Base-by-base conservation (phyloP, 2,113 vertebrate genomes). In the Oxygymnocypris stewartii region DNA sequence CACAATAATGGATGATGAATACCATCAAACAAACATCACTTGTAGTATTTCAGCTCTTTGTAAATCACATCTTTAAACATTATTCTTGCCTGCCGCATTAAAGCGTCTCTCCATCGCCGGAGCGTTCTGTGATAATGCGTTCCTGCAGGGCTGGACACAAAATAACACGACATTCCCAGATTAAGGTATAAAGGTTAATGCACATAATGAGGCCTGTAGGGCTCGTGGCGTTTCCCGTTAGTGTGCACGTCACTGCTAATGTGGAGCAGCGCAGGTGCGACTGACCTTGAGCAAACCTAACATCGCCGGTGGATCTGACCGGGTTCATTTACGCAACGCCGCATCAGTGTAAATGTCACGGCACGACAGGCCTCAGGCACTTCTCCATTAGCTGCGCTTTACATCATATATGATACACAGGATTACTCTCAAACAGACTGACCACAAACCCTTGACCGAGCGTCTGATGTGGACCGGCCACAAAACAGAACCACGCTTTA, bases 131-230 rank as follows among this genome's bases (percentile, higher is more conserved):
- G 23, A 11, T 82, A 79, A 73, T 54, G 20, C 13, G 37, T 69
- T 65, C 69, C 87, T 91, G 54, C 51, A 83, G 85, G 85, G 84
- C 69, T 6, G 18, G n/a, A 54, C 20, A 77, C 28, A 63, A 83
- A 78, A 77, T n/a, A 85, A 42, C 82, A 78, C 31, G 57, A 77
- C 71, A 65, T 84, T 69, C 71, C 63, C 14, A 59, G 23, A 76
- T 86, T 75, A 76, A 75, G 87, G 88, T 73, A 67, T 63, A 88
- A 91, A 90, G 89, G 79, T 88, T 89, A 89, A 91, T 91, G 88
- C 88, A 88, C 84, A 87, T 89, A 87, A 89, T 86, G 78, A 88
- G 51, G 42, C 73, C 90, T 86, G 79, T 40, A 79, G 86, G 89
- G 51, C 51, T 73, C 16, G 49, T 10, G 11, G 51, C 3, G 25